Base-by-base conservation (phyloP, 2,888 invertebrate species). In the Oxyteleia sp. region DNA sequence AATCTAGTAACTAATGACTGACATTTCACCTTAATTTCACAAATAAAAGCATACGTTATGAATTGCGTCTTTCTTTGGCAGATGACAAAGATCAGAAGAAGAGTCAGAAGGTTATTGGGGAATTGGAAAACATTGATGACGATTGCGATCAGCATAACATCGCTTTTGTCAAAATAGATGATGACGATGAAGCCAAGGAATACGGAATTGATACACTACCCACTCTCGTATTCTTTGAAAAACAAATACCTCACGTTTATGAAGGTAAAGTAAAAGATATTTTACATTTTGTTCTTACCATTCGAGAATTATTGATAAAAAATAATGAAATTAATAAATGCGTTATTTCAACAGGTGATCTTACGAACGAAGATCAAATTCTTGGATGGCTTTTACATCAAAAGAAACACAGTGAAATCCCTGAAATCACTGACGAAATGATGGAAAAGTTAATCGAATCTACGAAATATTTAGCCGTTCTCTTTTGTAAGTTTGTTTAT, bases 141-240 rank as follows among this genome's bases (percentile, higher is more conserved):
- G 98, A 98, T 92, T 98, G 98, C 93, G 98, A 98, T 93, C 96
- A 97, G 91, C 97, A 98, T 91, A 97, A 97, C 90, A 98, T 98
- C 88, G 97, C 97, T 61, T 98, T 98, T 92, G 98, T 98, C 5
- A 98, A 98, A 93, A 98, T 98, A 89, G 97, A 97, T 90, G 97
- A 98, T 89, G 96, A 97, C 84, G 96, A 96, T 76, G 97, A 98
- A 93, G 98, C 98, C 41, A 97, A 97, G 91, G 98, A 98, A 92
- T 98, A 97, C 92, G 98, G 98, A 82, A 97, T 98, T 88, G 97
- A 98, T 88, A 94, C 94, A 15, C 94, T 98, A 76, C 98, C 98
- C 2, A 97, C 97, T 47, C 95, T 98, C 92, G 97, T 98, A 11
- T 94, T 95, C 86, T 96, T 96, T 90, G 96, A 96, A 88, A 95